Base-by-base conservation (phyloP, 2,888 invertebrate genomes). In the Drosophila yooni region DNA sequence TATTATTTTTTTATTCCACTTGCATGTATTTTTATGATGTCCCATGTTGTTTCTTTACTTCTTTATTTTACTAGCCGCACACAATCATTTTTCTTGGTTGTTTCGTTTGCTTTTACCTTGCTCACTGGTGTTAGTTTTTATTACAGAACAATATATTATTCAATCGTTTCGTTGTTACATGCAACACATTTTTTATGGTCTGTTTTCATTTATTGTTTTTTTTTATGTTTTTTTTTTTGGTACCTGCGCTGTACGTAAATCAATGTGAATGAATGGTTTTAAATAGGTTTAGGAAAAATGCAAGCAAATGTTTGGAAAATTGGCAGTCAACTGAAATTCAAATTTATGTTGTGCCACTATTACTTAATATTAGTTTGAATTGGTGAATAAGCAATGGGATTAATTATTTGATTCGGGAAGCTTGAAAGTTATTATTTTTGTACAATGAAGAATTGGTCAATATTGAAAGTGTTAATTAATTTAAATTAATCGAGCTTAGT, bases 141-240 rank as follows among this genome's bases (percentile, higher is more conserved):
- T 81, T 87, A 76, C 81, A 66, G 61, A 66, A 68, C 61, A 79
- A 83, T 83, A 76, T 70, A 81, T 88, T 84, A 87, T 84, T 87
- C 76, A 83, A 83, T 88, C 57, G 56, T 63, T 76, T 57, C 69
- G 64, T 56, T 75, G 63, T 38, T 46, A 31, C 62, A 48, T 56
- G 54, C 66, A 46, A 69, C 57, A 63, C 40, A 50, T 59, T 64
- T 64, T 51, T 58, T 43, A 31, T 57, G 40, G 29, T 40, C 25
- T 43, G 25, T 18, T 57, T 43, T 18, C 10, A 6, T 31, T 15
- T 31, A 2, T 2, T 29, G 29, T 18, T 4, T 29, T 6, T 13
- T 29, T 0, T n/a, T 11, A 5, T 43, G 7, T n/a, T 36, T 15
- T 36, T 13, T 6, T n/a, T 29, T 6, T 29, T n/a, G 0, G 2